Percentiles rank a stretch among this genome's conserved stretches.
phyloP scores from a whole-genome alignment of 2,113 vertebrate species.

The Ailurus styani region DNA sequence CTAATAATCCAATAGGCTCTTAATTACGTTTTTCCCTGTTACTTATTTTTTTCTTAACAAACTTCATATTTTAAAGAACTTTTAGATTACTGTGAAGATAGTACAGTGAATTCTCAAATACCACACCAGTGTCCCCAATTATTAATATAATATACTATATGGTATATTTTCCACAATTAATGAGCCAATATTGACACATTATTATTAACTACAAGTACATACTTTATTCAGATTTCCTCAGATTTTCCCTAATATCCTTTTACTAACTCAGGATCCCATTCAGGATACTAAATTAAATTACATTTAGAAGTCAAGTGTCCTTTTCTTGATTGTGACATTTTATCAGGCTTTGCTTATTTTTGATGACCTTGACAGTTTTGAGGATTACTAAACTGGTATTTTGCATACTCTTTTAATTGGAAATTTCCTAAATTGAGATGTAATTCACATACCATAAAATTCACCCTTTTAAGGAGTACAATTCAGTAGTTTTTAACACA shows the following conservation, averaged over 20 bases:
- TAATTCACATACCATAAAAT: not conserved
- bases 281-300: not conserved
- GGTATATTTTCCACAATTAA: not conserved
- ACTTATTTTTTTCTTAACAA: not conserved
- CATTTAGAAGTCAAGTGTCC: not conserved
- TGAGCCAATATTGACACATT: not conserved
- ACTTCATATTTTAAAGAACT: not conserved
- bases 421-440: slow-evolving; percentile 2
- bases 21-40: not conserved
- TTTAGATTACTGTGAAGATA: not conserved
- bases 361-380: not conserved
- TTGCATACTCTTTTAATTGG: not conserved
- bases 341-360: not conserved
- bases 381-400: not conserved
- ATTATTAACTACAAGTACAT: not conserved
- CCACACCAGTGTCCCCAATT: not conserved
- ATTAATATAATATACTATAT: not conserved
- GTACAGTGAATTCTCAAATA: not conserved
- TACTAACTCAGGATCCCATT: not conserved
- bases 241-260: not conserved
- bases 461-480: not conserved
- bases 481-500: not conserved
- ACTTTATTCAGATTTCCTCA: not conserved
- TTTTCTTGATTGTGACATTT: not conserved
- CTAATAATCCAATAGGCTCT: not conserved